Evolutionary conservation across 2,113 vertebrate genomes (phyloP), one percentile per base, ranked within the genome.

Genomic region (Paraplagusia blochii): DNA sequence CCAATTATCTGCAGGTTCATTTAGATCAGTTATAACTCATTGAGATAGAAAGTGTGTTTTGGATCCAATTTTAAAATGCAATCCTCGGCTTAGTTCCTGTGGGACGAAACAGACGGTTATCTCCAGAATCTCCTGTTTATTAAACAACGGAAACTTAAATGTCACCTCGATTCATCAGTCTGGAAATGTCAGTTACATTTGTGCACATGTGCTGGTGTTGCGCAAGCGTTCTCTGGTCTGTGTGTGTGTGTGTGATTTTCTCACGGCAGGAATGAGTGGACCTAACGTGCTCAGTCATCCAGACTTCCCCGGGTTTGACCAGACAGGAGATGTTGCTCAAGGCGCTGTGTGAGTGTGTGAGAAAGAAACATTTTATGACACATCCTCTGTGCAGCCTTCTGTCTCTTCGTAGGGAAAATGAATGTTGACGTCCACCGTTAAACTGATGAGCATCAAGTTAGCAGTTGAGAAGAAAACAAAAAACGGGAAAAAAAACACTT

Each of bases 251-350:
- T 40, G 38, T 58, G 45, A 56, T 59, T 51, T 85, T 90, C 84
- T 81, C 87, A 88, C 82, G 84, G 85, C 12, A 86, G 63, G 50
- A 79, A 58, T 84, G 79, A 77, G 60, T 83, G 52, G 29, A 19
- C 54, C 69, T 81, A 77, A 84, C 61, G 63, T 56, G 76, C 66
- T 85, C 83, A 80, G 65, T 58, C 76, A 81, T 61, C 69, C 70
- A 4, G 44, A 71, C 72, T 82, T 88, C 84, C 77, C 33, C 19
- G 5, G 61, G 56, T 72, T 34, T 39, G 58, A 66, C 77, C 81
- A 62, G 66, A 56, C 81, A 43, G 16, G 79, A 72, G 19, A 33
- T 36, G 14, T 49, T 38, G 72, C 77, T 71, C 6, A 42, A 66
- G 76, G 69, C 77, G 2, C 46, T 10, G 52, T 14, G 15, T 0